These are phyloP conservation scores for Acanthornis magna DNA, from an alignment of 2,797 vertebrate species.

Conservation along the genomic window DNA sequence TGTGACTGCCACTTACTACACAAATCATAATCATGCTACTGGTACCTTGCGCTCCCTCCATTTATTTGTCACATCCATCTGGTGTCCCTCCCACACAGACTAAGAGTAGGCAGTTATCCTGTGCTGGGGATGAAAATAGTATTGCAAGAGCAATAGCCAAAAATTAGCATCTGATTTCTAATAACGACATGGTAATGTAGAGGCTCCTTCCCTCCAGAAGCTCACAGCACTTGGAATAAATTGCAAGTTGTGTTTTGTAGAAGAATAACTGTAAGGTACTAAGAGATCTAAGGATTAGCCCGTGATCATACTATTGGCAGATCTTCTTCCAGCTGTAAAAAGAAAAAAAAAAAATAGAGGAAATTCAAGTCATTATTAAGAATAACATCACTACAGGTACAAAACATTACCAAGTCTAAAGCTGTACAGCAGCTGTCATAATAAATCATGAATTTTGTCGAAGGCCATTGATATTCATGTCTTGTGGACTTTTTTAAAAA, in stretches of 20 bases:
- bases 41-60: background rate
- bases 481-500: background rate
- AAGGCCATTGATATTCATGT: background rate
- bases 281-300: background rate
- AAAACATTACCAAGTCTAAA: background rate
- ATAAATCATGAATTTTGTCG: background rate
- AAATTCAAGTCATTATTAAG: background rate
- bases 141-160: background rate
- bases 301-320: background rate
- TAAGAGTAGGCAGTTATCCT: background rate
- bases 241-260: background rate
- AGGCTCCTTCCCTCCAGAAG: background rate
- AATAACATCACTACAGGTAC: background rate
- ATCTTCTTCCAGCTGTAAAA: background rate
- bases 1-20: conserved; percentile 23
- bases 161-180: background rate
- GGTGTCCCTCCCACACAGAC: conserved; percentile 26
- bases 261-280: background rate
- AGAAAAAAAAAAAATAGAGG: accelerated
- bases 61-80: conserved; percentile 45
- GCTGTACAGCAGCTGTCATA: background rate
- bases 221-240: background rate
- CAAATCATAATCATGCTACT: background rate
- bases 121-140: background rate
- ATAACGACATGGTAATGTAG: background rate